Conservation (phyloP, 2,888 invertebrate species). For the Drosophila mayaguana region DNA sequence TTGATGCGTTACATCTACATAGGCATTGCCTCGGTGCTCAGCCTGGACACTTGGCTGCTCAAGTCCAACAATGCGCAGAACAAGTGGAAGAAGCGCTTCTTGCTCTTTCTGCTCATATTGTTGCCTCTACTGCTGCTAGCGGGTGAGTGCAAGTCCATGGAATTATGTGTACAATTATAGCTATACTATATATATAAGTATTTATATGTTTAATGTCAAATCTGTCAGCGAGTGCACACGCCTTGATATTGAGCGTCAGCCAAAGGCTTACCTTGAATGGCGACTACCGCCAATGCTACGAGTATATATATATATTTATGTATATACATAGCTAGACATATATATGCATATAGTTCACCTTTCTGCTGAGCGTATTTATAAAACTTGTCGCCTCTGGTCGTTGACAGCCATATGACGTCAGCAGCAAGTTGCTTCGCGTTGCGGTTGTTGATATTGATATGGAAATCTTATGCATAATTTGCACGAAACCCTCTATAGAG, state of each 20-base stretch:
- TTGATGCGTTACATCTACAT: slow-evolving; percentile 78
- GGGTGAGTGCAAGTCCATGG: slow-evolving; percentile 86
- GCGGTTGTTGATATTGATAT: slow-evolving; percentile 26
- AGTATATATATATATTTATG: neutral
- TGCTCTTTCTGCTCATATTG: slow-evolving; percentile 85
- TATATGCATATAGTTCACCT: slow-evolving; percentile 60
- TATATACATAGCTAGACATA: no score
- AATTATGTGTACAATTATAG: neutral
- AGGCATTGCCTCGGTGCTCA: slow-evolving; percentile 83
- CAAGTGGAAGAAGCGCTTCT: slow-evolving; percentile 82
- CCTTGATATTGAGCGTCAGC: slow-evolving; percentile 45
- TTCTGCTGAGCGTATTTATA: slow-evolving; percentile 38
- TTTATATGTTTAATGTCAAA: slow-evolving; percentile 34
- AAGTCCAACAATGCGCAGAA: slow-evolving; percentile 76
- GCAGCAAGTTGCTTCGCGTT: slow-evolving; percentile 9
- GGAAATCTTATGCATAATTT: slow-evolving; percentile 24
- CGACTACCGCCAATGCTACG: slow-evolving; percentile 15
- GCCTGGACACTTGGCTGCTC: slow-evolving; percentile 82
- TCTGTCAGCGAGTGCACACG: slow-evolving; percentile 24
- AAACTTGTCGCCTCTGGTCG: slow-evolving; percentile 25
- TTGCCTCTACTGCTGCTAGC: slow-evolving; percentile 86
- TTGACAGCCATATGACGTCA: slow-evolving; percentile 53
- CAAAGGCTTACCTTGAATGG: slow-evolving; percentile 51
- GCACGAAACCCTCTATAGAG: slow-evolving; percentile 1
- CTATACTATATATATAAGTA: slow-evolving; percentile 1